Conservation (phyloP, 1,140 invertebrate genomes). For the Drosophila simulans region DNA sequence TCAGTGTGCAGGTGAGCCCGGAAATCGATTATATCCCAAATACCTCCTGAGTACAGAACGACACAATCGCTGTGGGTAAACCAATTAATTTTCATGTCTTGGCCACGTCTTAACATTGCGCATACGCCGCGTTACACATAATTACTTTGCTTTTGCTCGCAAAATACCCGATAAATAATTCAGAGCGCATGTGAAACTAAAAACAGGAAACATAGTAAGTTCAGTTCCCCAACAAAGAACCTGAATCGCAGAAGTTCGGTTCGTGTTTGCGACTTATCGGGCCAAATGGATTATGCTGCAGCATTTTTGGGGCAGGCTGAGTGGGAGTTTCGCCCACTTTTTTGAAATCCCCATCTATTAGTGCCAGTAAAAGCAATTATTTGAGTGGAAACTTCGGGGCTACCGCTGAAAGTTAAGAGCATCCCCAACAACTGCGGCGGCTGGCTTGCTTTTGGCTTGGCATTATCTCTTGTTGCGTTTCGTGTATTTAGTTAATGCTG, state of each 20-base stretch:
- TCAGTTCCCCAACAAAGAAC: slow-evolving; percentile 18
- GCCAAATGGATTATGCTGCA: slow-evolving; percentile 52
- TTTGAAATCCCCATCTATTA: slow-evolving; percentile 48
- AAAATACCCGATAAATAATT: slow-evolving; percentile 63
- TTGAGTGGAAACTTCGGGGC: slow-evolving; percentile 60
- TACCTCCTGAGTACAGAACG: background rate
- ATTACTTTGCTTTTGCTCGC: slow-evolving; percentile 50
- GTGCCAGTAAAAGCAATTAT: slow-evolving; percentile 67
- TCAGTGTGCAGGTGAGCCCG: slow-evolving; percentile 6
- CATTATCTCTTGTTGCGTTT: slow-evolving; percentile 53
- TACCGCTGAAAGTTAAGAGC: slow-evolving; percentile 29
- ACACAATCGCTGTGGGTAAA: slow-evolving; percentile 46
- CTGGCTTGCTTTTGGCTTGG: slow-evolving; percentile 19
- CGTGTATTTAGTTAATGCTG: slow-evolving; percentile 11
- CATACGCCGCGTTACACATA: slow-evolving; percentile 69
- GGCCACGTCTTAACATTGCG: slow-evolving; percentile 54
- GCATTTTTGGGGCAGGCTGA: slow-evolving; percentile 5
- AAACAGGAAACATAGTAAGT: slow-evolving; percentile 12
- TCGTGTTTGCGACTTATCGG: slow-evolving; percentile 42
- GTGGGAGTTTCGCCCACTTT: background rate
- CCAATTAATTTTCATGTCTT: slow-evolving; percentile 71
- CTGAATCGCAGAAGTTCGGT: slow-evolving; percentile 5
- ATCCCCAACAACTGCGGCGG: background rate
- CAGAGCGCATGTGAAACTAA: slow-evolving; percentile 53
- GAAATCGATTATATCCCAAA: slow-evolving; percentile 25